Evolutionary conservation across 2,797 vertebrate species (phyloP), one percentile per base, ranked within the genome.

Genomic region (Chrysocyon brachyurus): DNA sequence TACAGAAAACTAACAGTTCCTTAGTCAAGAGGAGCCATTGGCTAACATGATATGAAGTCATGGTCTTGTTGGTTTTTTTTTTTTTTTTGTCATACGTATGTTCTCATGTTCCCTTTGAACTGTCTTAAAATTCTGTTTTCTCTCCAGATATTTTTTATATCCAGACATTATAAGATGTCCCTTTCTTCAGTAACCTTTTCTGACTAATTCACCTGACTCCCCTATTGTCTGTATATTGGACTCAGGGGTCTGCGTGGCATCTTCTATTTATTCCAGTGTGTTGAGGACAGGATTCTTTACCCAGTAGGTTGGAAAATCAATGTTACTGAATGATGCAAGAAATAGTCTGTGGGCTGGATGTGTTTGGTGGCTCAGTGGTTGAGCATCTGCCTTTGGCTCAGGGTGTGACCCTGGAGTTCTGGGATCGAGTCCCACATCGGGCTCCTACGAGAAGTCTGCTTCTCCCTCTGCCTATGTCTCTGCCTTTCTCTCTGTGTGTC

Each of bases 201-300:
- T 26, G 12, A 64, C 87, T 49, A 93, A 88, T 52, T 79, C 28
- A 56, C 36, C 15, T 70, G 31, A 85, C 73, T 90, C 17, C 16
- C 90, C 86, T 61, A 31, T 84, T 91, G 24, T 79, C 63, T 94
- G 26, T 11, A 52, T 91, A 73, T 33, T 84, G 26, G 77, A 66
- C 33, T 85, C 75, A 84, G 16, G 49, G 61, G 21, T 90, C 56
- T 92, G 40, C 19, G 68, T 81, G 73, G n/a, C 5, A 22, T 40
- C 15, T 77, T 36, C 28, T 73, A 28, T 94, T 95, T 87, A 91
- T 91, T 85, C 59, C 61, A 94, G 46, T 49, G 64, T 85, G 36
- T 64, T 56, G 63, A 91, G 88, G 91, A 36, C 59, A 96, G 66
- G 15, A 19, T 79, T 94, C 61, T 87, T 86, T 85, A 91, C 24